Evolutionary conservation across 2,888 invertebrate genomes (phyloP), one percentile per base, ranked within the genome.

Genomic region (Pristionchus entomophagus): DNA sequence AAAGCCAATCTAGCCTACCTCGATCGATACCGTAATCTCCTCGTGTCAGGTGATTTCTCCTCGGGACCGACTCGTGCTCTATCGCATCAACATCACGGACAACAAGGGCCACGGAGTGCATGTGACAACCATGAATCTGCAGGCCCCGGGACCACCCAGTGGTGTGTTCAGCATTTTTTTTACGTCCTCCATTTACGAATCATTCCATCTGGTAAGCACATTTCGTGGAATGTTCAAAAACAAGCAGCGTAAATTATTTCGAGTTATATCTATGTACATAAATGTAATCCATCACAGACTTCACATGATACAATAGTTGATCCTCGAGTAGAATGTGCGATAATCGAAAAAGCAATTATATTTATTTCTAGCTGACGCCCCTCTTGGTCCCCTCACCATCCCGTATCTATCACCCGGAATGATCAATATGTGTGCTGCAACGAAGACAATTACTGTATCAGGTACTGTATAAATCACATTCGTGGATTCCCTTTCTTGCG

Each of bases 381-480:
- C 89, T 81, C 82, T 59, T 17, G 87, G 86, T 8, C 87, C 88
- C 0, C 73, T 88, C 73, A 86, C 87, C 51, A 56, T 93, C n/a
- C 92, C 93, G 5, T 93, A 93, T 85, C 86, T 97, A 92, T 94
- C 97, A 59, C 98, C 97, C 94, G 97, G 99, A 49, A 94, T 99
- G 91, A 96, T 99, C 26, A 97, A 99, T 91, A 97, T 99, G 90
- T 99, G 99, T 94, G 97, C 98, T 93, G 96, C 97, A 0, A 96
- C 96, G 85, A 99, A 99, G 94, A 96, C 97, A 93, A 96, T 99
- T 26, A 95, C 95, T 2, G 96, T 99, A 1, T 83, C 85, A 32
- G 84, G 84, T 84, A 49, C 29, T 14, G 97, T 45, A 12, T 14
- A 3, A 22, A 62, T 62, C 14, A 45, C 45, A 45, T 10, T 10